These are phyloP conservation scores for Gambusia yucatana DNA, from an alignment of 2,797 vertebrate species.

Conservation along the genomic window DNA sequence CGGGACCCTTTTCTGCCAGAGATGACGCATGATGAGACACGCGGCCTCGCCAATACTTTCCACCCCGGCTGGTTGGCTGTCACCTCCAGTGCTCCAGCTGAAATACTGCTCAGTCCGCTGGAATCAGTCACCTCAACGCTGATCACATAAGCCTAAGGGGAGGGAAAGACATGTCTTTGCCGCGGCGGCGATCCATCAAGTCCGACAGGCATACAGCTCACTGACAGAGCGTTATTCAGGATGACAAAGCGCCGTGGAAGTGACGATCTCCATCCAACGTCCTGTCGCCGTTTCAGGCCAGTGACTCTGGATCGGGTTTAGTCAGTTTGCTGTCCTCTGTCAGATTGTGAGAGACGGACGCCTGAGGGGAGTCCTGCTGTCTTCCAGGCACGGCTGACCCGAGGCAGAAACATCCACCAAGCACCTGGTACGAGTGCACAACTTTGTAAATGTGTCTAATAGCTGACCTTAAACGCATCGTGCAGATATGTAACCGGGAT, in stretches of 20 bases:
- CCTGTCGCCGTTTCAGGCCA: conserved; percentile 53
- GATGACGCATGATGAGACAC: neutral
- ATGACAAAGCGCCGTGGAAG: conserved; percentile 62
- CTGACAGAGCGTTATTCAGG: conserved; percentile 59
- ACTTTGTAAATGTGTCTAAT: neutral
- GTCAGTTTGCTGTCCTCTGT: conserved; percentile 46
- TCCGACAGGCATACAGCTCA: conserved; percentile 44
- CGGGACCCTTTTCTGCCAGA: neutral
- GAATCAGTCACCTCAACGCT: conserved; percentile 45
- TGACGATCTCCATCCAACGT: conserved; percentile 49
- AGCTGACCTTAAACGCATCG: neutral
- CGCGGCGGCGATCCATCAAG: conserved; percentile 59
- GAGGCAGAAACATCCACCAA: conserved; percentile 25
- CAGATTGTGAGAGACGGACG: conserved; percentile 38
- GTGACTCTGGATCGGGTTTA: conserved; percentile 37
- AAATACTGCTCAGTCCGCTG: conserved; percentile 23
- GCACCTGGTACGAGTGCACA: neutral
- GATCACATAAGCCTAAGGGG: conserved; percentile 54
- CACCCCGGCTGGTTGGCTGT: neutral
- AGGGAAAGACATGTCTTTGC: conserved; percentile 44
- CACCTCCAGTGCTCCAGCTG: conserved; percentile 23
- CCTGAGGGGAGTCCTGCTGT: conserved; percentile 23
- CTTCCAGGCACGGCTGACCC: neutral
- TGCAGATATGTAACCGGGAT: neutral
- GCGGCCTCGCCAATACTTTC: conserved; percentile 5